Evolutionary conservation across 2,113 vertebrate genomes (phyloP).

Genomic region (Rhadina sibilatrix): DNA sequence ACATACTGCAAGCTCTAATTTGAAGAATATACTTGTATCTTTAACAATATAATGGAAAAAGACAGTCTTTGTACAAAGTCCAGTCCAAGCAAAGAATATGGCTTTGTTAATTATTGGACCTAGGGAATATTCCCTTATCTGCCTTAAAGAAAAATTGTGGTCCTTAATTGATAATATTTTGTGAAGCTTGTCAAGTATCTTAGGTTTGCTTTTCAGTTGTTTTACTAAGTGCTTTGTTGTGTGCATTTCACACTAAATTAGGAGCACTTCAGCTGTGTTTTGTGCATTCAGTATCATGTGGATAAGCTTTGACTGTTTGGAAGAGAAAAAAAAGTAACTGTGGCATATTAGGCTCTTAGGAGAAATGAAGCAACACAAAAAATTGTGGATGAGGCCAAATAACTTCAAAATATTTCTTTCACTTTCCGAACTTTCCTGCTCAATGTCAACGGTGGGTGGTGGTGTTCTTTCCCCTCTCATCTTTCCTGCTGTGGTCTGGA

Average conservation of each 20-base stretch:
- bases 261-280: neutral
- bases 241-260: neutral
- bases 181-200: neutral
- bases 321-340: neutral
- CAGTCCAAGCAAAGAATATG: neutral
- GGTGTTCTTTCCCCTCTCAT: rapidly evolving
- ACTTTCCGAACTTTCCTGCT: neutral
- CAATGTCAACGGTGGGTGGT: rapidly evolving
- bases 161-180: neutral
- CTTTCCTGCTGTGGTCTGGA: neutral
- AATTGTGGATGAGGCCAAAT: neutral
- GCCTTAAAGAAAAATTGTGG: neutral
- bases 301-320: neutral
- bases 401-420: neutral
- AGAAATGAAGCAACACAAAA: neutral
- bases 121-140: neutral
- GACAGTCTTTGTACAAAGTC: neutral
- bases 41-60: neutral
- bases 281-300: neutral
- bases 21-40: neutral
- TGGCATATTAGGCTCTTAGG: neutral
- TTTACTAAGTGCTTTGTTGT: neutral
- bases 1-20: neutral
- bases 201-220: neutral
- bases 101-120: neutral